These are phyloP conservation scores for Macquaria australasica DNA, from an alignment of 2,113 vertebrate species.

Conservation along the genomic window DNA sequence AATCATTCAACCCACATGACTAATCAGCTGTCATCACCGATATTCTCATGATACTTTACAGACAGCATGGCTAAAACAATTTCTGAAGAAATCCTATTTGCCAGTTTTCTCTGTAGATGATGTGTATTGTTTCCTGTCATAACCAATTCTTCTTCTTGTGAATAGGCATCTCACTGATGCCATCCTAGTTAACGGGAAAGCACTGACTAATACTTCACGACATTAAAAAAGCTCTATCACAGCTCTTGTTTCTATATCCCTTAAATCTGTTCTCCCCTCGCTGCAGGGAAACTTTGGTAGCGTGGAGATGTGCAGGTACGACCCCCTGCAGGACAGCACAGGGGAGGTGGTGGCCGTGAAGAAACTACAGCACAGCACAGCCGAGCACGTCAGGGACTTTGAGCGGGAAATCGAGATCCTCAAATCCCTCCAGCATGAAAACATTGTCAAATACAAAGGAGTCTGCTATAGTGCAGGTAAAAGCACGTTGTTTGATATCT, in stretches of 20 bases:
- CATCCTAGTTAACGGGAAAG: not conserved
- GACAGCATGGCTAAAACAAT: not conserved
- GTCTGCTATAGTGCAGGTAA: slow-evolving; percentile 97
- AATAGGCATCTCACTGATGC: not conserved
- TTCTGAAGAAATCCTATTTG: not conserved
- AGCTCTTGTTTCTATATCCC: not conserved
- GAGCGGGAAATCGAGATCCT: slow-evolving; percentile 98
- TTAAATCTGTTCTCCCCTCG: not conserved
- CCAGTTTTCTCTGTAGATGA: not conserved
- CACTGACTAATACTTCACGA: not conserved
- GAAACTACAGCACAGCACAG: slow-evolving; percentile 96
- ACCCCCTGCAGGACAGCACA: slow-evolving; percentile 96
- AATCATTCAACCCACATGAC: not conserved
- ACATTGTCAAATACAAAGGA: slow-evolving; percentile 98
- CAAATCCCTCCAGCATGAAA: slow-evolving; percentile 97
- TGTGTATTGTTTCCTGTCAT: not conserved
- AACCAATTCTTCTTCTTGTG: not conserved
- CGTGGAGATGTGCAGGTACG: slow-evolving; percentile 98
- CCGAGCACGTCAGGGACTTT: slow-evolving; percentile 95
- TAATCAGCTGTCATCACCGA: not conserved
- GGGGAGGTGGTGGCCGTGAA: slow-evolving; percentile 98
- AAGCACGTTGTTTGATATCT: not conserved
- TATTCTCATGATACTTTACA: not conserved
- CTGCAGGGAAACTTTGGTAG: slow-evolving; percentile 97
- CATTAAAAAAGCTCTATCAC: not conserved